A percentile compares a stretch with the other conserved stretches of the same genome.
Conservation (phyloP, 1,140 invertebrate species). For the Musca domestica region DNA sequence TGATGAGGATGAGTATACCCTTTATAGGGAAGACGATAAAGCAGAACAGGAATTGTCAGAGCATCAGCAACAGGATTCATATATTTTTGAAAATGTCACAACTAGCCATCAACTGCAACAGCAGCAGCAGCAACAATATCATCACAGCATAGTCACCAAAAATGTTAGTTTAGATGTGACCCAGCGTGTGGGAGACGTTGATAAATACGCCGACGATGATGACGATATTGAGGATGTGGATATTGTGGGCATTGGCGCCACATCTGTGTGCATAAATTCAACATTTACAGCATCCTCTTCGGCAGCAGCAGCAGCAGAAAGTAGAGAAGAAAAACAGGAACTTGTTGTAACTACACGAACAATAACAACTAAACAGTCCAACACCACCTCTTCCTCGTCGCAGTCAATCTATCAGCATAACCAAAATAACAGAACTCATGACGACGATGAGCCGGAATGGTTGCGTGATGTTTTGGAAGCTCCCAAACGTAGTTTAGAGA, state of each 20-base stretch:
- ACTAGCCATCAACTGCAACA: constrained; percentile 29
- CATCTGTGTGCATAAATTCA: constrained; percentile 26
- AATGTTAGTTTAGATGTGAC: neutral
- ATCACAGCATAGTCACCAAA: neutral
- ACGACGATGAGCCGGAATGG: constrained; percentile 61
- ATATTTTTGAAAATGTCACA: constrained; percentile 19
- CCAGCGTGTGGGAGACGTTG: neutral
- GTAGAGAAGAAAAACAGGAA: constrained; percentile 32
- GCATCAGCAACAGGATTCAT: too few relatives aligned
- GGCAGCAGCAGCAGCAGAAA: constrained; percentile 30
- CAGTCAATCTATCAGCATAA: constrained; percentile 30
- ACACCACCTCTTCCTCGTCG: too few relatives aligned
- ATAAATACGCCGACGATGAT: constrained; percentile 28
- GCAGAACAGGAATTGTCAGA: neutral
- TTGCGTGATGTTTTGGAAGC: constrained; percentile 59
- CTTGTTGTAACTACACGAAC: constrained; percentile 28
- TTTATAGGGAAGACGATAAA: neutral
- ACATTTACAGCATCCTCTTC: constrained; percentile 32
- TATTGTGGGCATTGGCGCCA: constrained; percentile 43
- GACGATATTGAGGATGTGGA: constrained; percentile 43
- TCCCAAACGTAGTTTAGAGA: constrained; percentile 53
- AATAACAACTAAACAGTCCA: constrained; percentile 14
- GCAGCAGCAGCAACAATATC: constrained; percentile 18
- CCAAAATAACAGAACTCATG: constrained; percentile 49
- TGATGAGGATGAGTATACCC: neutral